These are phyloP conservation scores for Euzetes globulus DNA, from an alignment of 2,888 invertebrate species.

Conservation along the genomic window DNA sequence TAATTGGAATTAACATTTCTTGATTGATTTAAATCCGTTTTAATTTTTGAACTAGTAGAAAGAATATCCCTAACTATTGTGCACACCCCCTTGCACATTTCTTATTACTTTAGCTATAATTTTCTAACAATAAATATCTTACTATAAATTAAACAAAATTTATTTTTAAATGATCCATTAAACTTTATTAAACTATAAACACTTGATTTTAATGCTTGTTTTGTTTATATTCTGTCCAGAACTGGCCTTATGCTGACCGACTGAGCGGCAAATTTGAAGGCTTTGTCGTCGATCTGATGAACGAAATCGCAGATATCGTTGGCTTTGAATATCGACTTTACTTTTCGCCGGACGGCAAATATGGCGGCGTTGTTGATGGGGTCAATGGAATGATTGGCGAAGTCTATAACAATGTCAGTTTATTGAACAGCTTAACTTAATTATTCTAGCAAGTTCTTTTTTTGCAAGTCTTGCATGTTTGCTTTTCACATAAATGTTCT, in stretches of 20 bases:
- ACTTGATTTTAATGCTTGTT: background rate
- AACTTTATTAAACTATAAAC: background rate
- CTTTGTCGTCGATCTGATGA: slow-evolving; percentile 33
- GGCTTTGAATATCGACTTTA: slow-evolving; percentile 31
- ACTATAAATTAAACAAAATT: too few relatives aligned
- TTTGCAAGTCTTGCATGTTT: too few relatives aligned
- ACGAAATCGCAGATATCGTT: slow-evolving; percentile 22
- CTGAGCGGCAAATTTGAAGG: slow-evolving; percentile 33
- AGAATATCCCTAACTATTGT: too few relatives aligned
- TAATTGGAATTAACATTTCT: too few relatives aligned
- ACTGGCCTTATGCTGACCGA: slow-evolving; percentile 35
- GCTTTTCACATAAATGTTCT: too few relatives aligned
- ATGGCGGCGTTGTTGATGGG: slow-evolving; percentile 14
- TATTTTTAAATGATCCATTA: background rate
- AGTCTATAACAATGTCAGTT: slow-evolving; percentile 31
- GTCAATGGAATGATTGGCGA: slow-evolving; percentile 36
- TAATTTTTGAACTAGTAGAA: too few relatives aligned
- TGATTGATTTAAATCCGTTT: too few relatives aligned
- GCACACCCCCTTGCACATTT: too few relatives aligned
- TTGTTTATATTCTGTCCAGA: background rate
- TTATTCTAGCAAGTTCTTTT: too few relatives aligned
- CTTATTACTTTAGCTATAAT: too few relatives aligned
- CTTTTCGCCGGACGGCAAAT: slow-evolving; percentile 34
- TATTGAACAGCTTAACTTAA: too few relatives aligned
- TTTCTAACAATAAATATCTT: too few relatives aligned